Conservation (phyloP, 2,113 vertebrate species). For the Sterna hirundo region DNA sequence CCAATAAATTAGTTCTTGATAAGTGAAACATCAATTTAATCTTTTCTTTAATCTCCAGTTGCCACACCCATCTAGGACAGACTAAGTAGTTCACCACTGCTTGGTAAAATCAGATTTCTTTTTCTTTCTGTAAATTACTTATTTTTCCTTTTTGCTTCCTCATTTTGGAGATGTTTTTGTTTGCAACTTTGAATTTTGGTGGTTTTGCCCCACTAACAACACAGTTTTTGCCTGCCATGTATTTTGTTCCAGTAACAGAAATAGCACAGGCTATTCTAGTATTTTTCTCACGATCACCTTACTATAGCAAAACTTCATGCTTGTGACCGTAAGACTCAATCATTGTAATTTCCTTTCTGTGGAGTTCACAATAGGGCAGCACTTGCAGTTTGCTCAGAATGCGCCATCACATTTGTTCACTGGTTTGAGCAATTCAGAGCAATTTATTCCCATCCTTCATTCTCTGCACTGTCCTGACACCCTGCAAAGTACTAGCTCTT, state of each 20-base stretch:
- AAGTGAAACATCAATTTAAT: neutral
- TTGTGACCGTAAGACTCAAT: neutral
- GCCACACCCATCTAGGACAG: neutral
- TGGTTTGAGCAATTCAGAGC: neutral
- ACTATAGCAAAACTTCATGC: neutral
- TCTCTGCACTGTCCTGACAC: neutral
- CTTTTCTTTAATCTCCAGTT: neutral
- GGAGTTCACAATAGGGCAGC: neutral
- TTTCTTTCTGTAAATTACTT: neutral
- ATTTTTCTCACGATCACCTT: neutral
- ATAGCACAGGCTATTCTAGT: neutral
- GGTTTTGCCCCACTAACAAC: neutral
- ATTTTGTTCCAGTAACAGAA: neutral
- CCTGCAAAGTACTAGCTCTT: neutral
- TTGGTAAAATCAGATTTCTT: neutral
- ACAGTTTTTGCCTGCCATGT: neutral
- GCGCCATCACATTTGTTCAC: neutral
- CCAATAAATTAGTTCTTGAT: neutral
- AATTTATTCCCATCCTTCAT: neutral
- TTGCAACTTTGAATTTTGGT: neutral
- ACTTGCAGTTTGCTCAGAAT: neutral
- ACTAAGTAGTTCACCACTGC: neutral
- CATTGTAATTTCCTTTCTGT: constrained; percentile 7
- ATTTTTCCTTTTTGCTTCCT: neutral
- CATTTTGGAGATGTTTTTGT: neutral